Evolutionary conservation across 2,113 vertebrate species (phyloP).

Genomic region (Haliaeetus leucogaster): DNA sequence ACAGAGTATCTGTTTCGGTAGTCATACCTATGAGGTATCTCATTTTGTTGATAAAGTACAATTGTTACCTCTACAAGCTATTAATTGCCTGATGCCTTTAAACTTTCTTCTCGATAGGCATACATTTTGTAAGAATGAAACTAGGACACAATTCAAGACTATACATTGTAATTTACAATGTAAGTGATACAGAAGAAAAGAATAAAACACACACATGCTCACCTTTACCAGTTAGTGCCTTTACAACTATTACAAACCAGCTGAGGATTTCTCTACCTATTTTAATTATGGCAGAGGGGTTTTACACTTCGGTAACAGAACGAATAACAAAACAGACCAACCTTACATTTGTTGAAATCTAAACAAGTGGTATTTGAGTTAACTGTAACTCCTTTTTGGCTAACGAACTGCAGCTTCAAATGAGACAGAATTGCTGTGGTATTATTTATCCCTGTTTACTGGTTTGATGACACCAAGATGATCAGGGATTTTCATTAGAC

Average conservation of each 20-base stretch:
- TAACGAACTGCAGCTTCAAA: background rate
- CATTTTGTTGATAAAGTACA: background rate
- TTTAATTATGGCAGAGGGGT: background rate
- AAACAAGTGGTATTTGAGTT: background rate
- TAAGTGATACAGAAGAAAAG: background rate
- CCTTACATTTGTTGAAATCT: background rate
- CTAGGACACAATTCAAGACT: background rate
- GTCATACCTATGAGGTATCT: background rate
- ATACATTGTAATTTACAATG: background rate
- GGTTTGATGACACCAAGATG: background rate
- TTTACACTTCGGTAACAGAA: background rate
- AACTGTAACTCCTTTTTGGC: background rate
- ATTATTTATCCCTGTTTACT: background rate
- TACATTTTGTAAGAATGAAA: background rate
- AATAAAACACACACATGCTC: background rate
- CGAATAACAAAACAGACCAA: background rate
- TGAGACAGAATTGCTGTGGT: background rate
- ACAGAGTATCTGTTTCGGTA: background rate
- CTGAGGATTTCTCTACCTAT: background rate
- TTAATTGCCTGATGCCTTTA: background rate
- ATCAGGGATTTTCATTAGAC: background rate
- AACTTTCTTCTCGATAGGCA: background rate
- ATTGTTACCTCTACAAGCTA: background rate
- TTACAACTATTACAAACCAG: background rate
- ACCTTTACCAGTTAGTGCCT: background rate